Base-by-base conservation (phyloP, 2,888 invertebrate species). In the Drosophila nr. perissopoda region DNA sequence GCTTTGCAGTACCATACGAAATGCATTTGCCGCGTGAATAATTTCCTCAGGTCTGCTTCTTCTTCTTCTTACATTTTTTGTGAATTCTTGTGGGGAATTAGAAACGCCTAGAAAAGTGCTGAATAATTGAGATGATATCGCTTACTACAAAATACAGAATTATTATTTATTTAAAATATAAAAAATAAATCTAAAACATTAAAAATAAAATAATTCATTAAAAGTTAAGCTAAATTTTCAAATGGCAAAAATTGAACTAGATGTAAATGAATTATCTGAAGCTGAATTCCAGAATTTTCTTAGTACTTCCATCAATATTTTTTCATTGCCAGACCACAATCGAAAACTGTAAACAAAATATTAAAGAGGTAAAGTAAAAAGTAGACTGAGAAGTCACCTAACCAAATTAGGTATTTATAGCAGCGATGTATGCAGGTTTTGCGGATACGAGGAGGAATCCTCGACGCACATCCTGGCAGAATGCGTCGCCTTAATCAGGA, bases 11-110 rank as follows among this genome's bases (percentile, higher is more conserved):
- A 61, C 33, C 21, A 34, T 25, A 36, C 21, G 11, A 62, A 74
- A 53, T 73, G 74, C 66, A 78, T 67, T 61, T 45, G 18, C 49
- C 8, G 16, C 40, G 10, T 36, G 29, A 21, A 70, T 31, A 16
- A 45, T 25, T 45, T 45, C 4, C 21, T 16, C 45, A 45, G 45
- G 8, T 45, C 21, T 45, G 21, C 2, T n/a, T 40, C 42, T 42
- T 42, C 42, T 25, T 25, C 16, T 10, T 16, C 13, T 21, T 16
- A 40, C 27, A 25, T 10, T 27, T n/a, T n/a, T 45, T 45, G 25
- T 58, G 53, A 42, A 18, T 54, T 38, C 36, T n/a, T 27, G 18
- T 4, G 36, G 5, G 18, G 21, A 25, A 6, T 4, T 4, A 8
- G 18, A 54, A 36, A 2, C 1, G 38, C 7, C n/a, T 56, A 54